These are phyloP conservation scores for Conger conger DNA, from an alignment of 2,113 vertebrate species.

Conservation along the genomic window DNA sequence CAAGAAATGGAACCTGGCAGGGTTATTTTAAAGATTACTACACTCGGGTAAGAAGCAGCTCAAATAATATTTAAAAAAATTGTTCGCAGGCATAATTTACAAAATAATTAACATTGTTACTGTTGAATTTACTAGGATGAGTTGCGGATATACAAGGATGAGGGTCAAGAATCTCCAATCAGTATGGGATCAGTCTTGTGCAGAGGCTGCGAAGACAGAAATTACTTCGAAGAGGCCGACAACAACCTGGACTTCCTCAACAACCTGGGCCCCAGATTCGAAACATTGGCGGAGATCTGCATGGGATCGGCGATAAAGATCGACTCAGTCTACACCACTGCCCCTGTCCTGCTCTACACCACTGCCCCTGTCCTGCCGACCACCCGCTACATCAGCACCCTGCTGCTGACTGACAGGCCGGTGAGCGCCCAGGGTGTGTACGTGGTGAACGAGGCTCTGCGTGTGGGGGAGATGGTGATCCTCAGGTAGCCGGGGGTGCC, in stretches of 20 bases:
- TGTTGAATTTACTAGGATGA: conserved; percentile 58
- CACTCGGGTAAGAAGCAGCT: conserved; percentile 53
- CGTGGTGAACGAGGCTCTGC: conserved; percentile 12
- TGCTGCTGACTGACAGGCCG: conserved; percentile 50
- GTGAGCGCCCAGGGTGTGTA: conserved; percentile 41
- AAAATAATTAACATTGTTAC: too few relatives aligned
- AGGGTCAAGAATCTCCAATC: conserved; percentile 76
- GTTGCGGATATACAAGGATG: conserved; percentile 75
- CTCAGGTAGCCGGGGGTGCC: conserved; percentile 73
- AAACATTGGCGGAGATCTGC: conserved; percentile 87
- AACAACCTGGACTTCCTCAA: conserved; percentile 81
- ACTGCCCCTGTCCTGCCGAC: conserved; percentile 52
- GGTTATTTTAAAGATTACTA: conserved; percentile 61
- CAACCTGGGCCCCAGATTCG: conserved; percentile 87
- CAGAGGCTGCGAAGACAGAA: too few relatives aligned
- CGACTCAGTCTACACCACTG: background rate
- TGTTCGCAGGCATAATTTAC: too few relatives aligned
- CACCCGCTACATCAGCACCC: conserved; percentile 52
- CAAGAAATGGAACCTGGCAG: too few relatives aligned
- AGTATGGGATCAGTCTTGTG: conserved; percentile 83
- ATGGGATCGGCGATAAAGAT: conserved; percentile 66
- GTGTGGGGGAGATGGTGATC: conserved; percentile 65
- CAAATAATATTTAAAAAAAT: background rate
- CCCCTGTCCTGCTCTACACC: conserved; percentile 55
- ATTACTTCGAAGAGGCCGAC: conserved; percentile 80